Evolutionary conservation across 37 sponge, comb jelly and placozoan species (phyloP), one percentile per base, ranked within the genome.

Genomic region (Crambe crambe): DNA sequence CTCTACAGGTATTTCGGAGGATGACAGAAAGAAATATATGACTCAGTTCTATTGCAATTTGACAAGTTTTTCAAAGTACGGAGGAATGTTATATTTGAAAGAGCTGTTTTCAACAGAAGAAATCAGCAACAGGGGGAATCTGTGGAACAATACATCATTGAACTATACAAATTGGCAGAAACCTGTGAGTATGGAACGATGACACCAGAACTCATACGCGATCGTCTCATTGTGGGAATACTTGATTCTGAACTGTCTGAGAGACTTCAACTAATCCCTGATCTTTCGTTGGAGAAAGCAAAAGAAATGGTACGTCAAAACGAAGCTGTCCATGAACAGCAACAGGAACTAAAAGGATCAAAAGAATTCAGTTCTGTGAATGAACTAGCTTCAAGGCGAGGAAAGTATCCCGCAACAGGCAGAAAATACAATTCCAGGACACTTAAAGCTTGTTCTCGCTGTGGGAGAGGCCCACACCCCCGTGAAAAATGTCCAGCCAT

Each of bases 241-340:
- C 25, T 2, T 2, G 35, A 36, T 17, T 15, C n/a, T 9, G 4
- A 2, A 22, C 25, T 58, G 23, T 76, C 76, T 18, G 58, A 59
- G 39, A 1, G 37, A 22, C 76, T 76, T 30, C 76, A 76, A 38
- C 29, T 76, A 62, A 62, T 59, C 26, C 21, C 76, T 12, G 76
- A 56, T 18, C 62, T 76, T 8, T 59, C 62, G 18, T 59, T 76
- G 40, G 76, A 76, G n/a, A 76, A 56, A 56, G 76, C 62, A 22
- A 59, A 60, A 39, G 59, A 76, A 36, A 12, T 22, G 6, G 62
- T 76, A 18, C 51, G 76, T 8, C 62, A 58, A 37, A 35, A 30
- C n/a, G 76, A 76, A 59, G 76, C 76, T 31, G 61, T 76, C 8
- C 25, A 56, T 25, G 40, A 76, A 35, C 76, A 76, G 51, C 51